These are phyloP conservation scores for Chaetodon auriga DNA, from an alignment of 2,113 vertebrate species.

Conservation along the genomic window DNA sequence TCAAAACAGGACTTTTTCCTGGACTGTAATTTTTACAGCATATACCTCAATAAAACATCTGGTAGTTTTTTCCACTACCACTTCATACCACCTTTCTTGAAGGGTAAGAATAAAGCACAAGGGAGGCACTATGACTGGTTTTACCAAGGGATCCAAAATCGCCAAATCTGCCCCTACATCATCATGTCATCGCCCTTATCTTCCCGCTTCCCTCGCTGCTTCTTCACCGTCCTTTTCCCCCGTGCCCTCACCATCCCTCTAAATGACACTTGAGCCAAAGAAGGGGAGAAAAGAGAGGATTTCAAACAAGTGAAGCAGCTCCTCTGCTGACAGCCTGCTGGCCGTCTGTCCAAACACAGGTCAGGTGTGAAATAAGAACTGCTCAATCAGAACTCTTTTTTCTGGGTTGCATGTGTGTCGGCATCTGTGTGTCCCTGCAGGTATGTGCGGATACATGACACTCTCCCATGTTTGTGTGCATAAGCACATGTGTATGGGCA, in stretches of 20 bases:
- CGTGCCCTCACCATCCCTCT: not conserved
- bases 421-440: not conserved
- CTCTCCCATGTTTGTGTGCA: not conserved
- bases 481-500: not conserved
- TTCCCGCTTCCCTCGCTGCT: not conserved
- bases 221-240: conserved; percentile 12
- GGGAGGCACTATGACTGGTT: not conserved
- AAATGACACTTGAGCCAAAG: conserved; percentile 36
- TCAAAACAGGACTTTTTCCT: not conserved
- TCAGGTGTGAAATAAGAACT: conserved; percentile 66
- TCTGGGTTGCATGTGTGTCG: not conserved
- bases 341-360: conserved; percentile 44
- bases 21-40: too few relatives aligned
- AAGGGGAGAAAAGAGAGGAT: conserved; percentile 15
- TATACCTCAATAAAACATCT: not conserved
- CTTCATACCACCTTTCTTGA: not conserved
- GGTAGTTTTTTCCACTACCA: not conserved
- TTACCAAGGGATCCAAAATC: not conserved
- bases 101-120: not conserved
- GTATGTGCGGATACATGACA: not conserved
- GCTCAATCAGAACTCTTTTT: conserved; percentile 29
- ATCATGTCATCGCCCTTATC: not conserved
- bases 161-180: not conserved
- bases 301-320: conserved; percentile 59
- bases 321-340: conserved; percentile 43